Conservation (phyloP, 2,888 invertebrate genomes). For the Lingula anatina region DNA sequence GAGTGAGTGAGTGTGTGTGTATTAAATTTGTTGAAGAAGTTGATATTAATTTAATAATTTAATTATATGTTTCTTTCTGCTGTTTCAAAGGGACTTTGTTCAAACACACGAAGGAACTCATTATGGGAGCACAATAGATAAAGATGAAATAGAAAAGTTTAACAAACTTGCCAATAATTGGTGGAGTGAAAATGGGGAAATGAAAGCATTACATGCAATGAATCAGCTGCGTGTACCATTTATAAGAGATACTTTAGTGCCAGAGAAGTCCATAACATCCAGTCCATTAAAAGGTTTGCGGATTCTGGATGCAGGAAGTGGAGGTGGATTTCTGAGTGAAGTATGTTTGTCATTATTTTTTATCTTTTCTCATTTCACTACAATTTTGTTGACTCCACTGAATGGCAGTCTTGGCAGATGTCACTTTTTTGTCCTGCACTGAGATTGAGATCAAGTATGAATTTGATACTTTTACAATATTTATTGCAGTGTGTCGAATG, state of each 20-base stretch:
- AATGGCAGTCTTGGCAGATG: too few relatives aligned
- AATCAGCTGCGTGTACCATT: conserved; percentile 64
- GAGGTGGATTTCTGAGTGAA: conserved; percentile 76
- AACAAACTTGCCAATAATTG: conserved; percentile 62
- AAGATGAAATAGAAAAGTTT: conserved; percentile 55
- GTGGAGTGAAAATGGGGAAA: conserved; percentile 70
- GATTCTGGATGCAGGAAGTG: conserved; percentile 88
- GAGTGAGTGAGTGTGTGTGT: not conserved
- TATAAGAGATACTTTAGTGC: conserved; percentile 62
- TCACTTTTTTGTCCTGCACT: too few relatives aligned
- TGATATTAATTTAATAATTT: too few relatives aligned
- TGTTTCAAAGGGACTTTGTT: too few relatives aligned
- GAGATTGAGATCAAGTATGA: too few relatives aligned
- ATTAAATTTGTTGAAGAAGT: not conserved
- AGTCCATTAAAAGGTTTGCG: conserved; percentile 63
- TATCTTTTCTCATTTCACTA: too few relatives aligned
- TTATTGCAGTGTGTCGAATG: too few relatives aligned
- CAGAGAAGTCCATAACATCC: not conserved
- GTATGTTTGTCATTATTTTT: conserved; percentile 44
- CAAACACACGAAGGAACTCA: conserved; percentile 8
- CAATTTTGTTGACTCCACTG: too few relatives aligned
- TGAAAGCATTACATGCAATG: conserved; percentile 69
- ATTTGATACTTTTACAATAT: too few relatives aligned
- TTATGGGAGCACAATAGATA: conserved; percentile 35
- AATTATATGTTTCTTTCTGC: too few relatives aligned